These are phyloP conservation scores for Telmatherina bonti DNA, from an alignment of 2,797 vertebrate species.

Conservation along the genomic window DNA sequence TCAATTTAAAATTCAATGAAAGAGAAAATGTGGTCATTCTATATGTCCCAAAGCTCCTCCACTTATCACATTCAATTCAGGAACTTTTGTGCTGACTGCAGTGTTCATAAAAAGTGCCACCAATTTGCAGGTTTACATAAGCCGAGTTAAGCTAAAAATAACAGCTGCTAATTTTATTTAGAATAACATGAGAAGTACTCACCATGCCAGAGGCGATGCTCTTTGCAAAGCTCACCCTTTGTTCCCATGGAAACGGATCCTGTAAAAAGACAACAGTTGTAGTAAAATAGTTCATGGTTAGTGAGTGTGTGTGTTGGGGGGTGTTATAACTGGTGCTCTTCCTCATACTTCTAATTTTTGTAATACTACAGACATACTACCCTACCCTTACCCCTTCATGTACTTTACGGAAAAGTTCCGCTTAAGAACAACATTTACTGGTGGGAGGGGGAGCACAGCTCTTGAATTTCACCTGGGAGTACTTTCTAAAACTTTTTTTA, in stretches of 20 bases:
- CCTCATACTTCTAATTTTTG: neutral
- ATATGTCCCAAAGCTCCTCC: neutral
- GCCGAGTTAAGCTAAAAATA: slow-evolving; percentile 14
- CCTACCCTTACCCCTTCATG: slow-evolving; percentile 3
- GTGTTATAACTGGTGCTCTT: neutral
- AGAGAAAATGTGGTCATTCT: neutral
- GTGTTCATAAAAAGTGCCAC: neutral
- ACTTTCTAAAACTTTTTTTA: slow-evolving; percentile 61
- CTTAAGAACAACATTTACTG: neutral
- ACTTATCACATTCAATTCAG: neutral
- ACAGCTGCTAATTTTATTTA: slow-evolving; percentile 14
- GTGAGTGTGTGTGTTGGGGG: too few relatives aligned
- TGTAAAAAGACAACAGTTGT: slow-evolving; percentile 70
- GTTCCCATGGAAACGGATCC: slow-evolving; percentile 94
- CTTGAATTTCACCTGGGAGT: slow-evolving; percentile 72
- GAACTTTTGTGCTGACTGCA: neutral
- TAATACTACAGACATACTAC: neutral
- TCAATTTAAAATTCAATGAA: neutral
- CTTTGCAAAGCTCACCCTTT: slow-evolving; percentile 95
- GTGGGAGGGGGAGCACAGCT: slow-evolving; percentile 39
- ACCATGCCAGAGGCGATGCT: slow-evolving; percentile 97
- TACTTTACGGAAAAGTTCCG: slow-evolving; percentile 20
- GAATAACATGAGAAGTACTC: slow-evolving; percentile 69
- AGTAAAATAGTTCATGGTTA: too few relatives aligned
- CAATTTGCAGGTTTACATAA: slow-evolving; percentile 9